These are phyloP conservation scores for zebrafish (Danio rerio) DNA, from an alignment of 2,113 vertebrate genomes.

Conservation along the genomic window GRCz12tu NC_133184.1:40362501-40363000, in stretches of 20 bases:
- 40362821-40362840: background rate
- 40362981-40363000: background rate
- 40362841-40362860: slow-evolving; percentile 65
- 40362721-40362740: no score
- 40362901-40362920: background rate
- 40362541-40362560: no score
- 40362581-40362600: no score
- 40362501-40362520: background rate
- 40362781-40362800: no score
- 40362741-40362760: no score
- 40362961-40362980: background rate
- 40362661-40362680: background rate
- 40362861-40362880: slow-evolving; percentile 52
- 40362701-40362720: no score
- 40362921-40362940: no score
- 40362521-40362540: no score
- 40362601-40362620: background rate
- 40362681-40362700: background rate
- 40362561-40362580: no score
- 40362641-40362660: background rate
- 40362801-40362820: no score
- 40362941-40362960: background rate
- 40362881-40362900: background rate
- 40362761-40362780: no score
- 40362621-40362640: background rate